Percentiles rank a stretch among this genome's conserved stretches.
Conservation (phyloP, 2,113 vertebrate genomes). For the Oxyura jamaicensis region DNA sequence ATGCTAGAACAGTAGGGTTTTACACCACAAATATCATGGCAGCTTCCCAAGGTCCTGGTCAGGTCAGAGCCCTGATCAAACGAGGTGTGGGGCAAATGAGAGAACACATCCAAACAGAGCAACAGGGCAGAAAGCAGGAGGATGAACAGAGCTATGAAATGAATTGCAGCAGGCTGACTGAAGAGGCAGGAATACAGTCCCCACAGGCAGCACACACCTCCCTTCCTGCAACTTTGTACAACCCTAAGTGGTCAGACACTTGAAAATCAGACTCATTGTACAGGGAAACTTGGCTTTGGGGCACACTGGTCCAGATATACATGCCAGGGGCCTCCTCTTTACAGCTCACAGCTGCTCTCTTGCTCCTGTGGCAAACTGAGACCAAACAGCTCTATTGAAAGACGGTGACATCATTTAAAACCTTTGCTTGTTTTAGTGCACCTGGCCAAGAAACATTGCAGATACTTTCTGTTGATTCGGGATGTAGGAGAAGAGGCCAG, state of each 20-base stretch:
- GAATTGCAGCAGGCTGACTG: not conserved
- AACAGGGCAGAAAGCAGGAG: not conserved
- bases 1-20: not conserved
- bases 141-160: not conserved
- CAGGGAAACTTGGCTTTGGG: not conserved
- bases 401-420: not conserved
- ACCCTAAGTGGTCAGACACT: rapidly evolving
- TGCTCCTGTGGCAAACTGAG: not conserved
- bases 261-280: not conserved
- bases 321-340: not conserved
- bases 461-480: not conserved
- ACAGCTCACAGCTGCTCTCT: not conserved
- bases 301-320: rapidly evolving
- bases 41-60: not conserved
- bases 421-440: not conserved
- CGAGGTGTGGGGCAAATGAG: not conserved
- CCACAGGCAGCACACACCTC: not conserved
- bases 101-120: not conserved
- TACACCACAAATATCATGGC: not conserved
- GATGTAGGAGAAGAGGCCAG: not conserved
- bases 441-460: not conserved
- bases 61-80: not conserved
- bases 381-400: not conserved
- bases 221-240: not conserved
- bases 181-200: not conserved